Conservation (phyloP, 2,888 invertebrate species). For the Nomada fabriciana region DNA sequence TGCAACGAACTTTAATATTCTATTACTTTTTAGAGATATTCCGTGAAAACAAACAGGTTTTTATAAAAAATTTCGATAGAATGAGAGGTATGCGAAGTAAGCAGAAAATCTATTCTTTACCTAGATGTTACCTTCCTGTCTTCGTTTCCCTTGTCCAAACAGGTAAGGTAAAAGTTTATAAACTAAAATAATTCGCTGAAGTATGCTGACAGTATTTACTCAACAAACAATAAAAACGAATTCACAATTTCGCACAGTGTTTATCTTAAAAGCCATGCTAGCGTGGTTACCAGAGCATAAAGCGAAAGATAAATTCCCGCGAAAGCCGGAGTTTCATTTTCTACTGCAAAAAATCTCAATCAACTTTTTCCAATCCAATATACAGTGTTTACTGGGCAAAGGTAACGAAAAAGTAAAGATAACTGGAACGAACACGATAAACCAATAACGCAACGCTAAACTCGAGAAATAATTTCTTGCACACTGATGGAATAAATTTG, state of each 20-base stretch:
- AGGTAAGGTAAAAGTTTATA: neutral
- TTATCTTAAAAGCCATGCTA: slow-evolving; percentile 17
- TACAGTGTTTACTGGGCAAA: neutral
- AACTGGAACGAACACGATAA: neutral
- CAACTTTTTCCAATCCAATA: slow-evolving; percentile 3
- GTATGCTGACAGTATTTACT: neutral
- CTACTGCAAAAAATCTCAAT: neutral
- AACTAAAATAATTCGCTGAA: slow-evolving; percentile 5
- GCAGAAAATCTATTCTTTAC: too few species aligned
- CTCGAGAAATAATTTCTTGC: too few species aligned
- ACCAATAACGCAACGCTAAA: too few species aligned
- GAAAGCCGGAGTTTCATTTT: neutral
- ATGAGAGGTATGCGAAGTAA: too few species aligned
- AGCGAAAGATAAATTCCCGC: neutral
- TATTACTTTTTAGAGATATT: too few species aligned
- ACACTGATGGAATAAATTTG: too few species aligned
- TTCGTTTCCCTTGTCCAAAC: neutral
- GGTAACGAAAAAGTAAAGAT: neutral
- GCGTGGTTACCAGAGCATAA: neutral
- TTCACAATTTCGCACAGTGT: neutral
- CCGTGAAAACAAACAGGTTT: too few species aligned
- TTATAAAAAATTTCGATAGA: too few species aligned
- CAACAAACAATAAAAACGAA: slow-evolving; percentile 20
- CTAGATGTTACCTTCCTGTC: too few species aligned
- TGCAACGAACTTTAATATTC: too few species aligned